Base-by-base conservation (phyloP, 2,888 invertebrate species). In the Chrysolina oricalcia region DNA sequence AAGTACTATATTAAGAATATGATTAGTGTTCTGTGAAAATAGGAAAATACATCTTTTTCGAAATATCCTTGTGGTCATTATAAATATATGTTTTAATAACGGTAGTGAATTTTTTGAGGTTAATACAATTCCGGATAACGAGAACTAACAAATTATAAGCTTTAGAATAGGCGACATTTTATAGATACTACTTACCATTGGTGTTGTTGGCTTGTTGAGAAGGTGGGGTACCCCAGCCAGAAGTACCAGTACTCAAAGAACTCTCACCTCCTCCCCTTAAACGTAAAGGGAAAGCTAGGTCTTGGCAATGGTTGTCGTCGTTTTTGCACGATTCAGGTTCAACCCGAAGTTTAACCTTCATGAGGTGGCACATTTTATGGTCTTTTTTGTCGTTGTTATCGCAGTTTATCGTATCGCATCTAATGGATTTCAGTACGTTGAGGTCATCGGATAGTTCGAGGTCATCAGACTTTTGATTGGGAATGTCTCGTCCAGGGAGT, bases 201-300 rank as follows among this genome's bases (percentile, higher is more conserved):
- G 92, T 93, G 79, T 91, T 92, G 82, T 89, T 90, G 81, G 91
- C 89, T 86, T 92, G 93, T 84, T 93, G 92, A 53, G 93, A 89
- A 72, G 94, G 94, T 65, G 94, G 93, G 77, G 94, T 92, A 82
- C 94, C 95, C 95, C 95, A 95, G 81, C 94, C 94, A 74, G 93
- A 92, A 75, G 94, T 93, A 80, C 90, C 91, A 76, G 93, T 93
- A 87, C 94, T 95, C 84, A 95, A 91, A 62, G 95, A 94, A 89
- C 93, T 95, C 89, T 96, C 96, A 74, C 95, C 95, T 68, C 96
- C 96, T 72, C 95, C 95, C 78, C 92, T 90, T 77, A 96, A 91
- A 80, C 94, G 91, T 84, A 94, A 89, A 70, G 91, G 90, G 62
- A 89, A 90, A 21, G 71, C 75, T 66, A 72, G 75, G 70, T 79